A percentile compares a stretch with the other conserved stretches of the same genome.
These are phyloP conservation scores for Scortum barcoo DNA, from an alignment of 2,113 vertebrate genomes.

Conservation along the genomic window DNA sequence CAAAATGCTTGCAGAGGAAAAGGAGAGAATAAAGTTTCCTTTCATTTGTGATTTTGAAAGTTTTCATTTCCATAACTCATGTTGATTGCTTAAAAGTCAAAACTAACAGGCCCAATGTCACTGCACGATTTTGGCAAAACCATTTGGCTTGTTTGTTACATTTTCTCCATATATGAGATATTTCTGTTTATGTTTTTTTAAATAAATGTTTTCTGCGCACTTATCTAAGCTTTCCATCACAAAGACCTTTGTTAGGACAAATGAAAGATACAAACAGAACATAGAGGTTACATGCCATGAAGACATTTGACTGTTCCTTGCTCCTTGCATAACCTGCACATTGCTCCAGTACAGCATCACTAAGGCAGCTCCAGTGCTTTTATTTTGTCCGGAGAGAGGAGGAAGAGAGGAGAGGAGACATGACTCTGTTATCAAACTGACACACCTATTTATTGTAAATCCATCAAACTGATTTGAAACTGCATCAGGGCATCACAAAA, in stretches of 20 bases:
- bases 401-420: background rate
- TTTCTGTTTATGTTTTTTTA: background rate
- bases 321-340: background rate
- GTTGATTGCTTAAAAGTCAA: conserved; percentile 36
- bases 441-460: background rate
- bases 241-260: background rate
- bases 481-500: background rate
- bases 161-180: background rate
- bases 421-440: background rate
- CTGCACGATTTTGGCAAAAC: conserved; percentile 9
- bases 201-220: background rate
- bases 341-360: background rate
- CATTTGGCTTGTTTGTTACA: conserved; percentile 10
- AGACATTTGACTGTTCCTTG: too few species aligned
- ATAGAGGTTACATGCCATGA: background rate
- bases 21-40: conserved; percentile 45
- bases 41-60: conserved; percentile 39
- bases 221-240: background rate
- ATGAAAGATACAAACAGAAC: background rate
- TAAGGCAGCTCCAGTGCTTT: background rate
- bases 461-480: background rate
- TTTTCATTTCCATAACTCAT: conserved; percentile 51
- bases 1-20: conserved; percentile 7
- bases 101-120: conserved; percentile 20
- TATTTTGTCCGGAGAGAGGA: background rate